A percentile compares a stretch with the other conserved stretches of the same genome.
Evolutionary conservation across 2,797 vertebrate species (phyloP).

Genomic region (Gallinago solitaria): DNA sequence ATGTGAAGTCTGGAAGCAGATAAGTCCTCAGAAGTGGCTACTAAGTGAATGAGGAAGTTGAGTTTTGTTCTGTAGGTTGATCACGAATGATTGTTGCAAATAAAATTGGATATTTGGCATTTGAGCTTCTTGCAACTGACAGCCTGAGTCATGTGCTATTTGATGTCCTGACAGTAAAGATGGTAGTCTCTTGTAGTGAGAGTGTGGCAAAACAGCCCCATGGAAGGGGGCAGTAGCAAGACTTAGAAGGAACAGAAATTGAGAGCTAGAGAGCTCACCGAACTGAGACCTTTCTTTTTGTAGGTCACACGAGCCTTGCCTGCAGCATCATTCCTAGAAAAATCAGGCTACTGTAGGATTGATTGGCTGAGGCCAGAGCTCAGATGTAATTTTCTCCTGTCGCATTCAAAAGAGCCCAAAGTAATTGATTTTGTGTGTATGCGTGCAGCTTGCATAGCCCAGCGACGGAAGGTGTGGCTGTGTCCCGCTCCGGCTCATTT

Average conservation of each 20-base stretch:
- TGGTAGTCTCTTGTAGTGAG: neutral
- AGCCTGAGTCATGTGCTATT: neutral
- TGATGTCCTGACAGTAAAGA: neutral
- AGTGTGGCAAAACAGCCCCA: neutral
- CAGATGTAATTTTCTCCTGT: constrained; percentile 58
- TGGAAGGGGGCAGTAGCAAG: neutral
- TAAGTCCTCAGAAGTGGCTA: neutral
- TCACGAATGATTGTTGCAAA: neutral
- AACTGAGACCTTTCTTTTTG: constrained; percentile 31
- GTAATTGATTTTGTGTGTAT: neutral
- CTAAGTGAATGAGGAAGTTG: neutral
- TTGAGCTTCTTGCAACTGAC: neutral
- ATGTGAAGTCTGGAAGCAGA: neutral
- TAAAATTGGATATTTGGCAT: neutral
- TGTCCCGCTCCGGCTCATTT: constrained; percentile 12
- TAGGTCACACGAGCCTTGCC: constrained; percentile 39
- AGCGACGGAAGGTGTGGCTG: neutral
- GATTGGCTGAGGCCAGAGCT: constrained; percentile 43
- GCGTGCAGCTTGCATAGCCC: neutral
- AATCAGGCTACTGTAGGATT: constrained; percentile 53
- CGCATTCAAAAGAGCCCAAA: neutral
- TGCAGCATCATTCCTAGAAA: constrained; percentile 59
- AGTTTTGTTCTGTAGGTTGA: neutral
- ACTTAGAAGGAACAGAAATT: neutral
- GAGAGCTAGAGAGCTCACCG: neutral